phyloP scores from a whole-genome alignment of 2,113 vertebrate species.

The Coreoperca whiteheadi region DNA sequence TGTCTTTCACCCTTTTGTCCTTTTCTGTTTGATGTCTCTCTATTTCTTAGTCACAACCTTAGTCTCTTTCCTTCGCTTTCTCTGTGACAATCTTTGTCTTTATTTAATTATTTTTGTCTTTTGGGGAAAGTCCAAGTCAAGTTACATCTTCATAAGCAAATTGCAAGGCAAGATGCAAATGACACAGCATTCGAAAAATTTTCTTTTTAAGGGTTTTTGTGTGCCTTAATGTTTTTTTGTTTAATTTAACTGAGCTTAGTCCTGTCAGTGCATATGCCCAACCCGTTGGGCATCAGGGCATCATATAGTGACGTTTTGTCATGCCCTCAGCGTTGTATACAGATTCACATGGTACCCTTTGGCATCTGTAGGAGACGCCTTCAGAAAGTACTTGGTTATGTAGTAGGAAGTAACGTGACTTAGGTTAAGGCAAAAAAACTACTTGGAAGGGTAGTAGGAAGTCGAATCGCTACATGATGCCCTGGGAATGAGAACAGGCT shows the following conservation, averaged over 20 bases:
- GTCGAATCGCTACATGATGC: no score
- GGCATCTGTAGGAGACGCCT: no score
- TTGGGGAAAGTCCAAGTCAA: background rate
- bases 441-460: no score
- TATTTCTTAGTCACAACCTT: slow-evolving; percentile 6
- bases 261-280: background rate
- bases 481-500: no score
- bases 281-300: no score
- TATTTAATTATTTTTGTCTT: background rate
- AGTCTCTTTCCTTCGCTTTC: background rate
- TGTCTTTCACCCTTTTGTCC: slow-evolving; percentile 43
- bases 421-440: no score
- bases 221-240: background rate
- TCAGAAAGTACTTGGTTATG: no score
- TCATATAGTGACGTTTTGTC: no score
- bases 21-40: slow-evolving; percentile 30
- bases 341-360: no score
- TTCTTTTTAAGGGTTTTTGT: background rate
- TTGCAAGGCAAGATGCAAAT: background rate
- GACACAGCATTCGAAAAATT: background rate
- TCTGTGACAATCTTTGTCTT: background rate
- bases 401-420: no score
- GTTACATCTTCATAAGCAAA: slow-evolving; percentile 2
- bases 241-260: background rate
- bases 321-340: no score